Base-by-base conservation (phyloP, 2,797 vertebrate species). In the Sphaeramia orbicularis region DNA sequence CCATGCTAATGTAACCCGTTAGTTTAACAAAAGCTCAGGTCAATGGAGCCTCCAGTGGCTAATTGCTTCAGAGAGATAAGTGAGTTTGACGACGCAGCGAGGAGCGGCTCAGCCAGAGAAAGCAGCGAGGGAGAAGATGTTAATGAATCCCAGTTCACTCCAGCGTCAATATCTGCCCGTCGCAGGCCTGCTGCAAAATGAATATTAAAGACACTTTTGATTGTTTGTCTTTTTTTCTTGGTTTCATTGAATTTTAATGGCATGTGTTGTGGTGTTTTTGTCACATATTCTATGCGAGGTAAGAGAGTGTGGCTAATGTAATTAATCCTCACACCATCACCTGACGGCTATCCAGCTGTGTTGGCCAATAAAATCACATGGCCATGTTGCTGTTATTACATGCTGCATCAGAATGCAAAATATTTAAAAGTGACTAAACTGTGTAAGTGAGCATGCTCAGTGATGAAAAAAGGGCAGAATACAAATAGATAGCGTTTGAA, bases 61-160 rank as follows among this genome's bases (percentile, higher is more conserved):
- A 94, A 94, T 94, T 94, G 91, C 91, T 92, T 92, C 76, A 78
- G 55, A 80, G 90, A 93, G 90, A 94, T 94, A 91, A 89, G 87
- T 85, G 87, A 89, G 82, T 92, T 92, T 92, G 91, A 81, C 84
- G 90, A 89, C 74, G 76, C 88, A 87, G 84, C 88, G 74, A 86
- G 63, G 75, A 85, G 70, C 55, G 56, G 78, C 85, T 84, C 78
- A 71, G 84, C 44, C 57, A 86, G 76, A 73, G 73, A 82, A 78
- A 66, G 78, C 81, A 65, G 78, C 8, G 51, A 72, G 73, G 81
- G 78, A 85, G 76, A 84, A 92, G 91, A 81, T 81, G 82, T 92
- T 90, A 93, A 93, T 93, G 90, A 91, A 91, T 90, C 83, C 77
- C 65, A 38, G 56, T 80, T 89, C 86, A 83, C 81, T 88, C 71